These are phyloP conservation scores for Pseudomyrmex cubaensis DNA, from an alignment of 1,140 invertebrate genomes.

Conservation along the genomic window DNA sequence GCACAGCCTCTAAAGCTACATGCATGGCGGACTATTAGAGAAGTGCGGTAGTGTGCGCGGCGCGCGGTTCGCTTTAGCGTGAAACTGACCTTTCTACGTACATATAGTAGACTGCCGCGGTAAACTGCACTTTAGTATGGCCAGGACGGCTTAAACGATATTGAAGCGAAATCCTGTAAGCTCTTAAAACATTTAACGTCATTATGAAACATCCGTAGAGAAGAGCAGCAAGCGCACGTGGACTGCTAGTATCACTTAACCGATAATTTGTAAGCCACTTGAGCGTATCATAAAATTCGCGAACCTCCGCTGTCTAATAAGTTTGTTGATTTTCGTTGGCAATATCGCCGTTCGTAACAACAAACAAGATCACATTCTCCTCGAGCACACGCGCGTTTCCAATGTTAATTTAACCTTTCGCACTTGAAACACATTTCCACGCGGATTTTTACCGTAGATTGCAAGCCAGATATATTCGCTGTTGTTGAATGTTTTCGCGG, in stretches of 20 bases:
- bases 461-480: neutral
- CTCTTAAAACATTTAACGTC: slow-evolving; percentile 72
- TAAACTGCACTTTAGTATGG: slow-evolving; percentile 75
- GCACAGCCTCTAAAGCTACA: slow-evolving; percentile 24
- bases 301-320: slow-evolving; percentile 19
- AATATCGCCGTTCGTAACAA: slow-evolving; percentile 24
- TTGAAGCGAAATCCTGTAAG: slow-evolving; percentile 72
- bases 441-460: neutral
- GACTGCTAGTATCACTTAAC: slow-evolving; percentile 56
- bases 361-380: neutral
- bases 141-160: slow-evolving; percentile 71
- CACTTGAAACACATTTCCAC: neutral
- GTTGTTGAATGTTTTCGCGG: neutral
- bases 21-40: slow-evolving; percentile 41
- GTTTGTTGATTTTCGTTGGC: slow-evolving; percentile 31
- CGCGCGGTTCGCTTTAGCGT: slow-evolving; percentile 69
- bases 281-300: slow-evolving; percentile 49
- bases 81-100: slow-evolving; percentile 72
- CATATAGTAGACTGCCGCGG: slow-evolving; percentile 59
- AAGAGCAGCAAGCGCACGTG: slow-evolving; percentile 9
- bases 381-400: neutral
- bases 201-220: slow-evolving; percentile 63
- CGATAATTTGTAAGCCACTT: slow-evolving; percentile 61
- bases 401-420: slow-evolving; percentile 18
- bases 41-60: slow-evolving; percentile 37